A percentile compares a stretch with the other conserved stretches of the same genome.
These are phyloP conservation scores for Hirtodrosophila alboralis DNA, from an alignment of 2,888 invertebrate species.

Conservation along the genomic window DNA sequence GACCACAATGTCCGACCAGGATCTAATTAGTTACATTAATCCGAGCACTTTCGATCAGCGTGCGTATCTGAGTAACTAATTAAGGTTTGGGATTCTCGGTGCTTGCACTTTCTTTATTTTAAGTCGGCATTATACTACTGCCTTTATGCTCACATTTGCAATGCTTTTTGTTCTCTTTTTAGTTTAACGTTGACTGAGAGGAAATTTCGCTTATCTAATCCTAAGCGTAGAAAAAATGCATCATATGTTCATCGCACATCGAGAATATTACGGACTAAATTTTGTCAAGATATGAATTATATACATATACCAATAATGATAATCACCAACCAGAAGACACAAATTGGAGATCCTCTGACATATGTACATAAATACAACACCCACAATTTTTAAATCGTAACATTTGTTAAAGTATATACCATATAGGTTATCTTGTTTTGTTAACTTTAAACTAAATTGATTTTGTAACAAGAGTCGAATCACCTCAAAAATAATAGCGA, in stretches of 20 bases:
- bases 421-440: constrained; percentile 43
- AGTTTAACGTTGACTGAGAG: constrained; percentile 50
- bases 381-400: constrained; percentile 26
- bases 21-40: constrained; percentile 94
- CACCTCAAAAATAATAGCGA: constrained; percentile 71
- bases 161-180: constrained; percentile 11
- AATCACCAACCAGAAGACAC: constrained; percentile 12
- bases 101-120: too few species aligned
- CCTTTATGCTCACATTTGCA: too few species aligned
- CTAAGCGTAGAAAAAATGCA: constrained; percentile 44
- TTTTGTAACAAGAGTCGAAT: constrained; percentile 64
- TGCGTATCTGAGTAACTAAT: constrained; percentile 82
- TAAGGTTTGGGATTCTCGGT: too few species aligned
- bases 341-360: constrained; percentile 1
- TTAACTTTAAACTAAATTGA: constrained; percentile 45
- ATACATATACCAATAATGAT: constrained; percentile 5
- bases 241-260: constrained; percentile 6
- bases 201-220: constrained; percentile 50
- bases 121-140: too few species aligned
- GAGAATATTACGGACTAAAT: constrained; percentile 6
- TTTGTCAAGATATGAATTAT: constrained; percentile 3
- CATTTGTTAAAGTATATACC: constrained; percentile 35
- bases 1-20: constrained; percentile 93
- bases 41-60: constrained; percentile 94
- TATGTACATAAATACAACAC: too few species aligned